Percentiles rank a stretch among this genome's conserved stretches.
Conservation (phyloP, 1,140 invertebrate species). For the Heliconius hewitsoni region DNA sequence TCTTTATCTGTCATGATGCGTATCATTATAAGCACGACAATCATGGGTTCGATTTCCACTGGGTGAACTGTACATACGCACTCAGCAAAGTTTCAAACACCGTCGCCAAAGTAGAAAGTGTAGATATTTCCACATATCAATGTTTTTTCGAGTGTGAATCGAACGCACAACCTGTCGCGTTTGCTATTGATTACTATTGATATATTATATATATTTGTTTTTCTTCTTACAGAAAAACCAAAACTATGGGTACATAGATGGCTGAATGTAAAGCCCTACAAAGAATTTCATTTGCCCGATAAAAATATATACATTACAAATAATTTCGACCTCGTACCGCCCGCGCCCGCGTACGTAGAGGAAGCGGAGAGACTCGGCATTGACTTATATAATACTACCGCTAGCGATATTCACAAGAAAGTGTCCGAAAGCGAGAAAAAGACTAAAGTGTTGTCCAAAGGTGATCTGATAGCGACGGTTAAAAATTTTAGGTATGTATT, state of each 20-base stretch:
- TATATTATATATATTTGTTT: no score
- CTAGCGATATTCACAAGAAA: constrained; percentile 62
- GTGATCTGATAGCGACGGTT: constrained; percentile 67
- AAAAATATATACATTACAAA: constrained; percentile 92
- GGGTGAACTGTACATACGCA: no score
- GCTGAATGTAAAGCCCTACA: constrained; percentile 80
- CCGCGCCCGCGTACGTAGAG: constrained; percentile 53
- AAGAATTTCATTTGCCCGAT: constrained; percentile 86
- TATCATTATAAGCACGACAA: no score
- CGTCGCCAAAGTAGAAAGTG: no score
- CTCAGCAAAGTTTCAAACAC: no score
- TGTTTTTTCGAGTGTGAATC: no score
- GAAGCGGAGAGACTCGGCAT: constrained; percentile 55
- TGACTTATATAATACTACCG: constrained; percentile 49
- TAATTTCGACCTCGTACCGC: constrained; percentile 87
- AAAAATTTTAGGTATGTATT: constrained; percentile 64
- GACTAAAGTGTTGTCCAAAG: constrained; percentile 51
- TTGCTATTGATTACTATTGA: no score
- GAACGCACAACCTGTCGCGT: no score
- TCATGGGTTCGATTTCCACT: no score
- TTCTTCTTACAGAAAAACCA: constrained; percentile 80
- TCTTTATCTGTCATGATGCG: no score
- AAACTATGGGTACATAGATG: constrained; percentile 82
- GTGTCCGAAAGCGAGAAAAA: constrained; percentile 26
- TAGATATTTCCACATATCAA: no score